Base-by-base conservation (phyloP, 2,797 vertebrate species). In the Gephyroberyx darwinii region DNA sequence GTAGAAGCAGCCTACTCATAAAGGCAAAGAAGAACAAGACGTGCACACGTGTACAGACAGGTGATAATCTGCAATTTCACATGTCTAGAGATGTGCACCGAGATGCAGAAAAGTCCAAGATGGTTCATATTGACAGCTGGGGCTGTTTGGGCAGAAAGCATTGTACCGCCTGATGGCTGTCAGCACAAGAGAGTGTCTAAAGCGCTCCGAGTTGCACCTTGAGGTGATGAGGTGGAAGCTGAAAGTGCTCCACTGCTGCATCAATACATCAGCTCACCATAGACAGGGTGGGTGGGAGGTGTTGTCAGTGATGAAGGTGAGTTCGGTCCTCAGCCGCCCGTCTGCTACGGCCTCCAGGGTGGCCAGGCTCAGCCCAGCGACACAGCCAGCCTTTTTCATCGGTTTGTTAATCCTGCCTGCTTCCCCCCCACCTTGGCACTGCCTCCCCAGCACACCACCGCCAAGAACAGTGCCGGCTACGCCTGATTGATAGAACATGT, bases 231-330 rank as follows among this genome's bases (percentile, higher is more conserved):
- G 33, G 33, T 6, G 35, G 73, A 59, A 70, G 69, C 52, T 80
- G 77, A 82, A 33, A 69, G 66, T 31, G 67, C 80, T 76, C 35
- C 30, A 8, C 8, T 22, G 69, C 83, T 89, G 81, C 83, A 70
- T 86, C 86, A 84, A 55, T 89, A 80, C 83, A 70, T 86, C 86
- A 84, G 58, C 67, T 48, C 54, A 52, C 65, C 33, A 33, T 33
- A 35, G 62, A 75, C 2, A 26, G 2, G 77, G 83, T 39, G 58
- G 63, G 43, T 78, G 82, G 79, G 86, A 86, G 85, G 85, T 89
- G 87, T 75, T 77, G 81, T 80, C 78, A 89, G 86, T 91, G 80
- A 88, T 87, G 81, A 8, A 35, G 33, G 81, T 81, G 67, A 2
- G 33, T 60, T 78, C 64, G 56, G 55, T 65, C 82, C 26, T 55